Conservation (phyloP, 2,797 vertebrate species). For the Enteromius afrohamiltoni region DNA sequence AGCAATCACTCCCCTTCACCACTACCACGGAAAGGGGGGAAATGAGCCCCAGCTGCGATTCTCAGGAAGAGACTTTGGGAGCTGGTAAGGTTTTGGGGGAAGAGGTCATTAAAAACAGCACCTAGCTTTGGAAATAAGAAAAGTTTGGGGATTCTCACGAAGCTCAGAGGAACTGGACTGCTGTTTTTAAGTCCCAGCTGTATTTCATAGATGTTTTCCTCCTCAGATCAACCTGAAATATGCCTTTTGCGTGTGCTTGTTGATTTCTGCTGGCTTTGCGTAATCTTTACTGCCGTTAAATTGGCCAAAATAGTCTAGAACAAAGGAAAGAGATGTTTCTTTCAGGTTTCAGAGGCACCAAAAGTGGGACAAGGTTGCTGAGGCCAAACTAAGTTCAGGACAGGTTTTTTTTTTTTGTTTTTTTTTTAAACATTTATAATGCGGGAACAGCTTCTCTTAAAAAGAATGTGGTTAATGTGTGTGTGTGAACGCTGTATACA, state of each 20-base stretch:
- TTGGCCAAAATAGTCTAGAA: neutral
- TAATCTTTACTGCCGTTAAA: neutral
- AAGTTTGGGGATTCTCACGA: constrained; percentile 41
- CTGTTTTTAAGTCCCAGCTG: constrained; percentile 25
- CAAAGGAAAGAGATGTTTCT: neutral
- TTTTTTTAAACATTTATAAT: neutral
- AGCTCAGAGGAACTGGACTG: neutral
- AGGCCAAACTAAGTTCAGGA: constrained; percentile 19
- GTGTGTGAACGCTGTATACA: constrained; percentile 1
- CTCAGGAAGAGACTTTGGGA: constrained; percentile 70
- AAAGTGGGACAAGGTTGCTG: neutral
- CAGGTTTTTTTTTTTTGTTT: neutral
- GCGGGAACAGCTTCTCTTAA: constrained; percentile 10
- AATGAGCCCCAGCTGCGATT: constrained; percentile 71
- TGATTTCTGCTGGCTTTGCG: constrained; percentile 1
- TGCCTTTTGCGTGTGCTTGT: constrained; percentile 2
- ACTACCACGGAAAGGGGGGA: constrained; percentile 69
- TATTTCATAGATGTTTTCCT: constrained; percentile 14
- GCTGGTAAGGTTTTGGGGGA: constrained; percentile 65
- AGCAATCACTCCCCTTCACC: constrained; percentile 76
- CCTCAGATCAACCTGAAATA: neutral
- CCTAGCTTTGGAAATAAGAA: constrained; percentile 61
- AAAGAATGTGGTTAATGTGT: constrained; percentile 1
- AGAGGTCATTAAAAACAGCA: constrained; percentile 73
- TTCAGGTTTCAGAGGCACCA: constrained; percentile 1